Base-by-base conservation (phyloP, 2,888 invertebrate species). In the Zhengitettix transpicula region DNA sequence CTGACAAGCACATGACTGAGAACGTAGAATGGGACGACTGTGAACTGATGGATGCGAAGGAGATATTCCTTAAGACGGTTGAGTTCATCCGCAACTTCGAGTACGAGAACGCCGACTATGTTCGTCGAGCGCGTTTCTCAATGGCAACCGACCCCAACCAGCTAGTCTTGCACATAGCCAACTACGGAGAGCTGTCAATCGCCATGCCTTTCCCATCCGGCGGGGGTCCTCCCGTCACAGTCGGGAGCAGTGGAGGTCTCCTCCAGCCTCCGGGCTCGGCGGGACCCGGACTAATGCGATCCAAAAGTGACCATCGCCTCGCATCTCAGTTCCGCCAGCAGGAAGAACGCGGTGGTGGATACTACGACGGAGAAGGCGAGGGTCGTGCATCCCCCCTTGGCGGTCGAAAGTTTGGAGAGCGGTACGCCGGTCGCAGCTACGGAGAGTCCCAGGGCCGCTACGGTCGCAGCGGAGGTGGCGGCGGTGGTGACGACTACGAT, bases 41-140 rank as follows among this genome's bases (percentile, higher is more conserved):
- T 64, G 92, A 93, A 71, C 78, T 94, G 65, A 90, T 95, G 78
- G 93, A 94, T 70, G 89, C 94, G 61, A 97, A 97, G 76, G 94
- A 95, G 75, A 92, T 95, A 65, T 96, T 96, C 77, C 77, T 94
- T 28, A 93, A 93, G 73, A 96, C 96, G 15, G 88, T 97, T 56
- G 96, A 97, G 70, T 96, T 96, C 73, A 83, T 97, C 66, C 61
- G 90, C 69, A 93, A 92, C 76, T 95, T 94, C 70, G 94, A 95
- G 73, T 90, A 93, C 69, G 96, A 96, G 75, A 89, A 88, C 64
- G 85, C 87, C 58, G 93, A 94, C 74, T 93, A 91, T 70, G 86
- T 83, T 64, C 81, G 93, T 64, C 83, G 89, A 67, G 85, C 92
- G 65, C 81, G 90, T 65, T 90, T 94, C 75, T 80, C 88, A 58